Percentiles rank a stretch among this genome's conserved stretches.
Conservation (phyloP, 2,888 invertebrate genomes). For the Monopis laevigella region DNA sequence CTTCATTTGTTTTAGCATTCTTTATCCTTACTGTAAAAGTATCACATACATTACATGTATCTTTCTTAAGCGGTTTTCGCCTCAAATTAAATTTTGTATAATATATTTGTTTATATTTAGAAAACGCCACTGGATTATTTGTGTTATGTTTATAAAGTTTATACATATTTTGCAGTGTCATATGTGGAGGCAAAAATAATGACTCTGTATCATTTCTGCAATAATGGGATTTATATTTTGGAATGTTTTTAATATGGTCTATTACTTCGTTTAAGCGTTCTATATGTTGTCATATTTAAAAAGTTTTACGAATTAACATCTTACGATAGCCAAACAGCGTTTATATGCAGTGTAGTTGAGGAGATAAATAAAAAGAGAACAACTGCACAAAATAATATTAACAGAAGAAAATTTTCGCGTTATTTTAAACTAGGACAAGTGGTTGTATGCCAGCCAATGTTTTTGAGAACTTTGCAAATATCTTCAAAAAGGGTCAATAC, state of each 20-base stretch:
- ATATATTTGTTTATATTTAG: slow-evolving; percentile 10
- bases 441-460: not conserved
- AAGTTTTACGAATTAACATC: not conserved
- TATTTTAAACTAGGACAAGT: not conserved
- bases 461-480: not conserved
- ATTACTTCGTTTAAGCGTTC: no score
- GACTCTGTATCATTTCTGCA: slow-evolving; percentile 5
- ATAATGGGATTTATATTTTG: slow-evolving; percentile 13
- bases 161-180: slow-evolving; percentile 8
- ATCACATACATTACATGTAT: slow-evolving; percentile 14
- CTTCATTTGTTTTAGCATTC: slow-evolving; percentile 13
- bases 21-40: slow-evolving; percentile 7
- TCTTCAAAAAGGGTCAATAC: not conserved
- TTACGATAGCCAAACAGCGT: not conserved
- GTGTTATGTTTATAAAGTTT: slow-evolving; percentile 7
- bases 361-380: not conserved
- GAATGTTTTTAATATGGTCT: slow-evolving; percentile 11
- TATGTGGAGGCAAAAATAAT: slow-evolving; percentile 4
- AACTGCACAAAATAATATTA: not conserved
- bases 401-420: not conserved
- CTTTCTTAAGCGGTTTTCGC: slow-evolving; percentile 9
- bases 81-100: slow-evolving; percentile 13
- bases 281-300: no score
- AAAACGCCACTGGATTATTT: slow-evolving; percentile 9
- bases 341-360: not conserved